Evolutionary conservation across 2,113 vertebrate species (phyloP).

Genomic region (Equus quagga): DNA sequence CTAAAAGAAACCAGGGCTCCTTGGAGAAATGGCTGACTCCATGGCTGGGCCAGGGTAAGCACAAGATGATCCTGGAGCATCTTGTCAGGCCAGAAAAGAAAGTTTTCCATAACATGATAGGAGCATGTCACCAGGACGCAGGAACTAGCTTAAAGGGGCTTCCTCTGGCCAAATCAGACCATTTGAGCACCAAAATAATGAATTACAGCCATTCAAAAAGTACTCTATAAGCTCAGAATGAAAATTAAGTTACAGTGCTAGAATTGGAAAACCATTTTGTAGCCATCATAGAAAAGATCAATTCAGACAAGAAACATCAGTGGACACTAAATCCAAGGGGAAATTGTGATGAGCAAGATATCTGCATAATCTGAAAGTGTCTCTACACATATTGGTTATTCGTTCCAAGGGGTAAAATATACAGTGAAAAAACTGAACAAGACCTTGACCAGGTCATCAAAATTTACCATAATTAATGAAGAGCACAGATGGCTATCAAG

Average conservation of each 20-base stretch:
- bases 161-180: not conserved
- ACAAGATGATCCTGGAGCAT: not conserved
- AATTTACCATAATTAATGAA: not conserved
- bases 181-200: not conserved
- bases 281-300: not conserved
- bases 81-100: not conserved
- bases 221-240: not conserved
- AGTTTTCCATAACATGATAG: not conserved
- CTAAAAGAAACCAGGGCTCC: not conserved
- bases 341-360: not conserved
- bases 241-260: not conserved
- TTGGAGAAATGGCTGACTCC: not conserved
- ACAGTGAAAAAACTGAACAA: not conserved
- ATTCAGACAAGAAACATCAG: not conserved
- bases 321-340: not conserved
- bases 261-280: not conserved
- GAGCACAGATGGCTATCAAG: not conserved
- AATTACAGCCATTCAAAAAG: not conserved
- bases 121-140: not conserved
- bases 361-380: not conserved
- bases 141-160: not conserved
- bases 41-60: not conserved
- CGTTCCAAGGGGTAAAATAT: not conserved
- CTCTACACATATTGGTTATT: not conserved
- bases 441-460: not conserved